These are phyloP conservation scores for Melanophora roralis DNA, from an alignment of 2,888 invertebrate genomes.

Conservation along the genomic window DNA sequence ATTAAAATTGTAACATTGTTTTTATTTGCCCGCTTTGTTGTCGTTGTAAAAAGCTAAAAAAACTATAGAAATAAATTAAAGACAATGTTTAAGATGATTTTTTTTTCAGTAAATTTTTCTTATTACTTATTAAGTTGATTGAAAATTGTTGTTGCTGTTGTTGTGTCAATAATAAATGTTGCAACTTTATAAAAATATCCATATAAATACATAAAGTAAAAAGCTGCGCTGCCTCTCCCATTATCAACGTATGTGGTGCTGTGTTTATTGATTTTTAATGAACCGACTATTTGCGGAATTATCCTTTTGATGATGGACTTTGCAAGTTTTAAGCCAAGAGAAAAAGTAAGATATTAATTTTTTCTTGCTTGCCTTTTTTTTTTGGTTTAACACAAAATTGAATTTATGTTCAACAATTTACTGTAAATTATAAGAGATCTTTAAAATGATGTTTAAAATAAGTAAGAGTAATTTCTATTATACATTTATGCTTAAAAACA, in stretches of 20 bases:
- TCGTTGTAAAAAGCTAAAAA: not conserved
- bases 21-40: slow-evolving; percentile 12
- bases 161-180: slow-evolving; percentile 23
- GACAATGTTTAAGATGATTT: not conserved
- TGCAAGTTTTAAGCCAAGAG: slow-evolving; percentile 32
- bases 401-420: slow-evolving; percentile 39
- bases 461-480: slow-evolving; percentile 47
- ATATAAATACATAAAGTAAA: too few relatives aligned
- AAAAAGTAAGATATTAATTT: slow-evolving; percentile 8
- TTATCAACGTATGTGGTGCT: slow-evolving; percentile 62
- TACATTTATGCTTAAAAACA: not conserved
- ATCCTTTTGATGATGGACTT: slow-evolving; percentile 63
- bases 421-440: slow-evolving; percentile 22
- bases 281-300: slow-evolving; percentile 68
- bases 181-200: slow-evolving; percentile 22
- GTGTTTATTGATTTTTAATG: slow-evolving; percentile 75
- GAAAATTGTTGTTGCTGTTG: slow-evolving; percentile 43
- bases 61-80: not conserved
- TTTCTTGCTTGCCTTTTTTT: not conserved
- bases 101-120: not conserved
- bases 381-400: slow-evolving; percentile 27
- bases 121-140: slow-evolving; percentile 43
- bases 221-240: not conserved
- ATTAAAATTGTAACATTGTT: slow-evolving; percentile 65
- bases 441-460: slow-evolving; percentile 33